A percentile compares a stretch with the other conserved stretches of the same genome.
These are phyloP conservation scores for Lepisosteus oculatus DNA, from an alignment of 2,113 vertebrate species.

Conservation along the genomic window DNA sequence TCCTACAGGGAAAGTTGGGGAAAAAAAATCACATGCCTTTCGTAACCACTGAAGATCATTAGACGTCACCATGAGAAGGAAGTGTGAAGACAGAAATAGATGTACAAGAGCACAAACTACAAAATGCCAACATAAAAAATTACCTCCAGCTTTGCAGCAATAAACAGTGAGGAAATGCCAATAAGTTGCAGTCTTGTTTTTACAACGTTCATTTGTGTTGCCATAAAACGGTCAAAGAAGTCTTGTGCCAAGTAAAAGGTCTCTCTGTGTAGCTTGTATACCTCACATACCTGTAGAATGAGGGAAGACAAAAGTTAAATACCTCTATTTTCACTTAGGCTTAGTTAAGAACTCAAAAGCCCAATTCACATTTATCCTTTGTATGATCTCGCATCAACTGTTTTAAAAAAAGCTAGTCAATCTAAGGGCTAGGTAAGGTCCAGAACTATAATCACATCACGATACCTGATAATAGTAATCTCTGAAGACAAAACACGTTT, in stretches of 20 bases:
- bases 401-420: too few species aligned
- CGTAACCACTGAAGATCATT: neutral
- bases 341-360: too few species aligned
- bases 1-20: conserved; percentile 64
- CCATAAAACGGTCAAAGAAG: conserved; percentile 97
- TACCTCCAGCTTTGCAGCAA: conserved; percentile 94
- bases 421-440: too few species aligned
- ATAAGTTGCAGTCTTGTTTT: conserved; percentile 91
- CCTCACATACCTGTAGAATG: conserved; percentile 80
- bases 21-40: neutral
- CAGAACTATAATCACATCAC: too few species aligned
- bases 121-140: neutral
- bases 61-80: neutral
- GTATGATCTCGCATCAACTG: too few species aligned
- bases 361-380: too few species aligned
- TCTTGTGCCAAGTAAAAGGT: conserved; percentile 94
- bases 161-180: conserved; percentile 89
- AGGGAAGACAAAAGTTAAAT: neutral
- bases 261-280: conserved; percentile 92
- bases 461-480: too few species aligned
- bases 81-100: neutral
- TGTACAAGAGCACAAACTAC: neutral
- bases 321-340: too few species aligned
- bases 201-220: conserved; percentile 82
- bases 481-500: too few species aligned